Conservation (phyloP, 1,140 invertebrate genomes). For the Dendroctonus ponderosae region DNA sequence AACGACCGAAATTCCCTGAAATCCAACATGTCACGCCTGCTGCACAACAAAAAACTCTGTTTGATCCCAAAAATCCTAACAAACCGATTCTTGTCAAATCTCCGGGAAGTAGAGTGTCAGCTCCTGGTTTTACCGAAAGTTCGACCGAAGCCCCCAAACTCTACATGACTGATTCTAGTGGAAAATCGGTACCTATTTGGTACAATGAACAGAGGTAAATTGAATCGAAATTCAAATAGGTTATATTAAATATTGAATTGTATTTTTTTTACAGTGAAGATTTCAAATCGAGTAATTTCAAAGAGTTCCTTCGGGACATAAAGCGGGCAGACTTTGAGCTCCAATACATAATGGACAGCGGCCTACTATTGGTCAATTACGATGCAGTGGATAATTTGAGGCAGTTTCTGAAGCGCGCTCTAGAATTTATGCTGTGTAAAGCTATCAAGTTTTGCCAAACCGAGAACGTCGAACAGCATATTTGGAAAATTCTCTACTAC, state of each 20-base stretch:
- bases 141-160: constrained; percentile 40
- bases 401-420: constrained; percentile 66
- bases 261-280: constrained; percentile 48
- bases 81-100: constrained; percentile 65
- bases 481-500: constrained; percentile 92
- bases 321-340: constrained; percentile 58
- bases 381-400: constrained; percentile 54
- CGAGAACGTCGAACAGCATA: constrained; percentile 85
- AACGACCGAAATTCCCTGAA: constrained; percentile 34
- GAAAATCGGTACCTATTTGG: constrained; percentile 55
- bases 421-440: constrained; percentile 71
- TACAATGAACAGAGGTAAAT: constrained; percentile 53
- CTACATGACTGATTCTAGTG: constrained; percentile 54
- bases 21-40: constrained; percentile 37
- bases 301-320: constrained; percentile 57
- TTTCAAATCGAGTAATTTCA: constrained; percentile 56
- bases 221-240: neutral
- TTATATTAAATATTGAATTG: neutral
- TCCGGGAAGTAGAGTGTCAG: constrained; percentile 49
- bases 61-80: constrained; percentile 68
- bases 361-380: constrained; percentile 53
- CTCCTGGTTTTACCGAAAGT: constrained; percentile 44
- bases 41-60: constrained; percentile 57
- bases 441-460: constrained; percentile 86
- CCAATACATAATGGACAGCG: constrained; percentile 55